Evolutionary conservation across 2,888 invertebrate species (phyloP).

Genomic region (Notodonta dromedarius): DNA sequence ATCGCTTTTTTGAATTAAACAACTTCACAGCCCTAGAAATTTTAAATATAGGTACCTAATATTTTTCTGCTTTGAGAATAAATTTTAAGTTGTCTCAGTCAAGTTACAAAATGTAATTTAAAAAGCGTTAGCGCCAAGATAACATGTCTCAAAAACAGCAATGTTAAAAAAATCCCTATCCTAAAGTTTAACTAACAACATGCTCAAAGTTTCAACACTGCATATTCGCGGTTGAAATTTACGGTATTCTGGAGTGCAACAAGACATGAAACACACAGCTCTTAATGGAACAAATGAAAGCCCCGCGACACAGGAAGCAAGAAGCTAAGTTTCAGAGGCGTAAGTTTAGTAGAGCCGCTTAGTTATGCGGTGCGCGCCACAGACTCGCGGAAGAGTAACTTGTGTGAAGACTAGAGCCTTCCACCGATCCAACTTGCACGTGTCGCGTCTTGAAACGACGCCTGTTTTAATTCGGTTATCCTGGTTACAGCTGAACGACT

Average conservation of each 20-base stretch:
- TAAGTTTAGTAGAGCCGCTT: slow-evolving; percentile 55
- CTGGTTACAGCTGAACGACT: slow-evolving; percentile 28
- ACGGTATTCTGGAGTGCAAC: slow-evolving; percentile 32
- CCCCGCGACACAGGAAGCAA: slow-evolving; percentile 50
- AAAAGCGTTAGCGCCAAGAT: too few species aligned
- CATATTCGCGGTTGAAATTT: slow-evolving; percentile 28
- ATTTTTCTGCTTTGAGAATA: too few species aligned
- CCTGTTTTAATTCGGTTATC: slow-evolving; percentile 55
- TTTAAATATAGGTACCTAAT: too few species aligned
- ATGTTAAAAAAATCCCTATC: too few species aligned
- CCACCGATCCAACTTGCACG: slow-evolving; percentile 54
- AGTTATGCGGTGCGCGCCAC: slow-evolving; percentile 56
- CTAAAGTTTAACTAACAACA: neutral
- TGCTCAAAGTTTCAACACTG: neutral
- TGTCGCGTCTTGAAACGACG: slow-evolving; percentile 49
- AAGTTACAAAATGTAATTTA: too few species aligned
- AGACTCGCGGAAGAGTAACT: slow-evolving; percentile 47
- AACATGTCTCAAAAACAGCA: too few species aligned
- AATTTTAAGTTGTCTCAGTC: too few species aligned
- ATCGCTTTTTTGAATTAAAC: too few species aligned
- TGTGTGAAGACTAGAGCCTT: slow-evolving; percentile 43
- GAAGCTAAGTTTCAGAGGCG: slow-evolving; percentile 54
- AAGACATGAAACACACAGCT: slow-evolving; percentile 31
- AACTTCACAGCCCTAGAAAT: too few species aligned
- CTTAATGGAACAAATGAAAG: slow-evolving; percentile 59